Base-by-base conservation (phyloP, 2,113 vertebrate genomes). In the Craseonycteris thonglongyai region DNA sequence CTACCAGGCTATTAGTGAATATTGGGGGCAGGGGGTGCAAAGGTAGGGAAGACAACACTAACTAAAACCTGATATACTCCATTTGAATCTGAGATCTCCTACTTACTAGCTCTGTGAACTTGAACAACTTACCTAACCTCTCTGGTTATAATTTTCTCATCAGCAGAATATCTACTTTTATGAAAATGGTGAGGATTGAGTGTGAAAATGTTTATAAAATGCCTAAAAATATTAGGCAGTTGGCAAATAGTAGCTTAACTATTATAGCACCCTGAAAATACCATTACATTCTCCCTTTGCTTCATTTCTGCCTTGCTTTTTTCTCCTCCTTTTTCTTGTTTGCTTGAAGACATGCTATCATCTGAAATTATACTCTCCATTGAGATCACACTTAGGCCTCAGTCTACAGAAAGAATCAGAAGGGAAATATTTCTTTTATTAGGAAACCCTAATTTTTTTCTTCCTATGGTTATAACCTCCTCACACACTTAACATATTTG, bases 391-490 rank as follows among this genome's bases (percentile, higher is more conserved):
- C 51, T 83, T 42, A 38, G 47, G 66, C 38, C 30, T 88, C 84
- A 61, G 69, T 86, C 56, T 75, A 12, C 5, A 47, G 38, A 89
- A 69, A 85, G 82, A 56, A 30, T 72, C 30, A 56, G 51, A 88
- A 79, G 40, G 49, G 89, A 94, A 87, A 56, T 51, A 33, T 42
- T 69, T 58, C 11, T 85, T 91, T n/a, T 59, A 15, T 82, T 78
- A 92, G 79, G 33, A 65, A 95, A 92, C 35, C 30, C 58, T 84
- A 26, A 21, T 71, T 90, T 90, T 80, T 90, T 84, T 81, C 51
- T 45, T n/a, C 49, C 7, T 45, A 1, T 40, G n/a, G 11, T 40
- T 49, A 30, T 95, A 22, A 40, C 61, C 15, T 21, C 47, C 47
- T 71, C 59, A 30, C 33, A 19, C 18, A 40, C 24, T 42, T 38